Evolutionary conservation across 2,888 invertebrate species (phyloP).

Genomic region (Pheosia tremula): DNA sequence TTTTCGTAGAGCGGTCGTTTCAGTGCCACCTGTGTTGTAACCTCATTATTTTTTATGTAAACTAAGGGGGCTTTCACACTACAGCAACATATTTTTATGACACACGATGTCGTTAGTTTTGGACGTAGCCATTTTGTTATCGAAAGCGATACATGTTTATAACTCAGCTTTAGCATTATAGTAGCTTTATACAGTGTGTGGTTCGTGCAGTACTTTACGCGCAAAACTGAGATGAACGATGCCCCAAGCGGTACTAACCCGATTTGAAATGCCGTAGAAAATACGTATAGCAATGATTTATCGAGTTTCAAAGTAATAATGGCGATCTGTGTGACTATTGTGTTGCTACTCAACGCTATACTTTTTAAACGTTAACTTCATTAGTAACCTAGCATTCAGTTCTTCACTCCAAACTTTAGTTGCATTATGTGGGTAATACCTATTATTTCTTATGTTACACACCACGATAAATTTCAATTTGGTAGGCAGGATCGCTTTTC

Average conservation of each 20-base stretch:
- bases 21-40: background rate
- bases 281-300: background rate
- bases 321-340: no score
- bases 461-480: constrained; percentile 13
- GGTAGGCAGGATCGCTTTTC: constrained; percentile 15
- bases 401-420: no score
- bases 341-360: no score
- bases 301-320: background rate
- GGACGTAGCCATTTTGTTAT: no score
- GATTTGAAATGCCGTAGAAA: background rate
- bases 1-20: background rate
- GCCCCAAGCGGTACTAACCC: background rate
- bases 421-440: no score
- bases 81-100: background rate
- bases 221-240: background rate
- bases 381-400: no score
- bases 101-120: no score
- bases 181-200: background rate
- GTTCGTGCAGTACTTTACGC: background rate
- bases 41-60: background rate
- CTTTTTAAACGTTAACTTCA: no score
- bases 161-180: no score
- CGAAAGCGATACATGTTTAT: no score
- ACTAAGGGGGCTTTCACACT: background rate
- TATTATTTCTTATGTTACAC: constrained; percentile 1